Base-by-base conservation (phyloP, 2,113 vertebrate genomes). In the Lonchura striata region DNA sequence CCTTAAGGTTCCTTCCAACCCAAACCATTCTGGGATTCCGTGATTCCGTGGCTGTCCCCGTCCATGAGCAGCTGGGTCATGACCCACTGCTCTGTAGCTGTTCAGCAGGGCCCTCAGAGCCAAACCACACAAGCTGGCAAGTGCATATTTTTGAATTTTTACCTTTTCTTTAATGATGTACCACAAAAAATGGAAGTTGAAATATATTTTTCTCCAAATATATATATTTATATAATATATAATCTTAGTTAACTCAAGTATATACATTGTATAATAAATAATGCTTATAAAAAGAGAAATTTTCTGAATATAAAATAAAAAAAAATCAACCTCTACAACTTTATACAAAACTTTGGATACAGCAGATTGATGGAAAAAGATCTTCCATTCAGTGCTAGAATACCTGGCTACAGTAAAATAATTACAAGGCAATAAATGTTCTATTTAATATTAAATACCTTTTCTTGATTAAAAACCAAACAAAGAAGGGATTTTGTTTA, bases 241-340 rank as follows among this genome's bases (percentile, higher is more conserved):
- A 99, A 99, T 99, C 98, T 99, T 99, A 99, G 98, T 99, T 99
- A 99, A 99, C 98, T 98, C 99, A 99, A 98, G 98, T 99, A 99
- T 99, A 99, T 99, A 99, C 99, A 99, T 98, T 98, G 98, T 99
- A 99, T 99, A 99, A 99, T 99, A 99, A 99, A 99, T 99, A 99
- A 99, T 98, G 99, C 99, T 99, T 99, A 99, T 99, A 99, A 99
- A 99, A 99, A 99, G 99, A 99, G 99, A 99, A 98, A 97, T 99
- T 99, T 98, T 99, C 98, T 98, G 99, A 98, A 99, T 99, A 99
- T 99, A 99, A 99, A 99, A 99, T 99, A 98, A 99, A 99, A 99
- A 98, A 98, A 98, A 98, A 98, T 98, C 98, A 98, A 98, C 98
- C 98, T 99, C 98, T 98, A 98, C 99, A 98, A 98, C 98, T 99